These are phyloP conservation scores for Helicoverpa assulta DNA, from an alignment of 2,888 invertebrate species.

Conservation along the genomic window DNA sequence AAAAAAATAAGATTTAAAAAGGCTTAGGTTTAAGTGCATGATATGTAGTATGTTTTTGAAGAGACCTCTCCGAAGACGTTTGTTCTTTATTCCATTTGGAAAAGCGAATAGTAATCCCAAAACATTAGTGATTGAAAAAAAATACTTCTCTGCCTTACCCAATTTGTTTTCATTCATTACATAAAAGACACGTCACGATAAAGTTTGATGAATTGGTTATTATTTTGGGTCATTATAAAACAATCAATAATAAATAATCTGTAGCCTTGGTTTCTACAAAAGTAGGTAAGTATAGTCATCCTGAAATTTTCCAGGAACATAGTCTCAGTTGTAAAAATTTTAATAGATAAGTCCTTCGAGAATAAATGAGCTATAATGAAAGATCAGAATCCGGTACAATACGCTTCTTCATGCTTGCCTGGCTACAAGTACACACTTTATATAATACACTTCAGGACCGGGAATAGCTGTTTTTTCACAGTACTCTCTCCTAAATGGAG, in stretches of 20 bases:
- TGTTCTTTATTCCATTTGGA: neutral
- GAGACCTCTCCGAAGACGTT: neutral
- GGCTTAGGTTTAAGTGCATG: too few relatives aligned
- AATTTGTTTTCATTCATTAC: too few relatives aligned
- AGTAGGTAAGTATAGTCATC: neutral
- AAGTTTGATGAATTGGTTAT: neutral
- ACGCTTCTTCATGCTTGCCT: conserved; percentile 13
- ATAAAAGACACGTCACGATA: neutral
- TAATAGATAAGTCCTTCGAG: conserved; percentile 8
- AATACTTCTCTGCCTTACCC: too few relatives aligned
- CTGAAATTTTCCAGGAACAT: neutral
- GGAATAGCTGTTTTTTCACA: conserved; percentile 25
- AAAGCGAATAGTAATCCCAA: neutral
- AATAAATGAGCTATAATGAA: conserved; percentile 10
- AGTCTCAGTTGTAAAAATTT: neutral
- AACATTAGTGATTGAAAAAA: too few relatives aligned
- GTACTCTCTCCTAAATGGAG: conserved; percentile 16
- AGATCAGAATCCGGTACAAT: conserved; percentile 28
- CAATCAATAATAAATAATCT: conserved; percentile 4
- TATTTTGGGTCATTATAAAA: neutral
- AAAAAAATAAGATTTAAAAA: neutral
- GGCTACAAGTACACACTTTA: conserved; percentile 15
- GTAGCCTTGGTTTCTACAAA: neutral
- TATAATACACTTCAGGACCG: conserved; percentile 16
- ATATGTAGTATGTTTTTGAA: too few relatives aligned